These are phyloP conservation scores for Phyllostomus hastatus DNA, from an alignment of 2,113 vertebrate species.

Conservation along the genomic window DNA sequence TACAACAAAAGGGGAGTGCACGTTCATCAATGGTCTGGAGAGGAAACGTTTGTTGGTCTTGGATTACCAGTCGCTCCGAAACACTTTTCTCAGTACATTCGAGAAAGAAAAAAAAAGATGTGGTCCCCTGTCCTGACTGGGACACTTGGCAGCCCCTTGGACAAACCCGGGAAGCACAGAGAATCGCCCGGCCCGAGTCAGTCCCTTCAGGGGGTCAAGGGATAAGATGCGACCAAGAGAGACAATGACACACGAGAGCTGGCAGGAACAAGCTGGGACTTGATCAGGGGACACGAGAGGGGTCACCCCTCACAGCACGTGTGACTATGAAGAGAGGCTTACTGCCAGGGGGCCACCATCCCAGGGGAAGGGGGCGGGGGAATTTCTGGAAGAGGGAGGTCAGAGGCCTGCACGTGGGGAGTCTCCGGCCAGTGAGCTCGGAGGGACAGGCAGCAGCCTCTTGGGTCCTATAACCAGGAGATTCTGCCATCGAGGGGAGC, in stretches of 20 bases:
- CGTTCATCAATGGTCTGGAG: neutral
- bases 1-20: neutral
- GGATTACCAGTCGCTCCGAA: neutral
- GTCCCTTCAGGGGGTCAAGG: neutral
- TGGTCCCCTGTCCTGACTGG: neutral
- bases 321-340: neutral
- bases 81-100: neutral
- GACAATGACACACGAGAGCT: neutral
- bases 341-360: rapidly evolving
- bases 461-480: neutral
- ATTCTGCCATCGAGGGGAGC: neutral
- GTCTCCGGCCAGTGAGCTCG: neutral
- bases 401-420: neutral
- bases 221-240: no score
- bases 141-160: neutral
- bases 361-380: rapidly evolving
- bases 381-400: rapidly evolving
- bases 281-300: neutral
- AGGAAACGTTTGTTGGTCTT: neutral
- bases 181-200: neutral
- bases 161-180: neutral
- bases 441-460: neutral
- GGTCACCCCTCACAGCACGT: rapidly evolving
- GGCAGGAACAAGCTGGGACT: neutral
- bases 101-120: neutral